phyloP scores from a whole-genome alignment of 2,888 invertebrate species.

The Pristionchus exspectatus region DNA sequence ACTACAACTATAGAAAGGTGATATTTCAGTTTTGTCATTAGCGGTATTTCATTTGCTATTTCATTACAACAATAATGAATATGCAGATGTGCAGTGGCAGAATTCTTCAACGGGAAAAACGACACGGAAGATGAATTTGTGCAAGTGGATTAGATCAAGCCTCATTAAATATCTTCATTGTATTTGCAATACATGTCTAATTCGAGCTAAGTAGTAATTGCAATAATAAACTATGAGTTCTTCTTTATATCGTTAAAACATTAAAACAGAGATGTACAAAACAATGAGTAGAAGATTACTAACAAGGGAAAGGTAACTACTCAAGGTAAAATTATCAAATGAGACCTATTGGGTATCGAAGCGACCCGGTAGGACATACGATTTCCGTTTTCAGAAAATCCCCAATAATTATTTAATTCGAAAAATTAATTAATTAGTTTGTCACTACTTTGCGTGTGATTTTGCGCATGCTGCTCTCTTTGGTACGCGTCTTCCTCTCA shows the following conservation, averaged over 20 bases:
- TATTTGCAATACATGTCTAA: conserved; percentile 45
- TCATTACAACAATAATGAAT: not conserved
- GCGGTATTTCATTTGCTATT: not conserved
- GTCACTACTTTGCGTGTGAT: no score
- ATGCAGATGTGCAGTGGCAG: not conserved
- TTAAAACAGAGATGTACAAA: not conserved
- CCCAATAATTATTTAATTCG: no score
- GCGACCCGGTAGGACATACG: no score
- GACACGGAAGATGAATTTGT: conserved; percentile 27
- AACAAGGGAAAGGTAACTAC: no score
- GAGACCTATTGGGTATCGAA: no score
- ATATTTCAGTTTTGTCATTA: not conserved
- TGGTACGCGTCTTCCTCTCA: no score
- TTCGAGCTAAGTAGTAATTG: conserved; percentile 5
- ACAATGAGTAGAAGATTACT: not conserved
- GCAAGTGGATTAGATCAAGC: conserved; percentile 24
- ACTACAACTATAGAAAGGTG: not conserved
- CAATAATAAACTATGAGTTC: not conserved
- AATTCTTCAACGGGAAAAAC: conserved; percentile 29
- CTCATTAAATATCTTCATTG: not conserved
- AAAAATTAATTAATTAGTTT: no score
- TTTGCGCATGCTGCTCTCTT: no score
- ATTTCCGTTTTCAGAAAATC: no score
- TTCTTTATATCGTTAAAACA: not conserved
- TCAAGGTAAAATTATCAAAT: no score